Conservation (phyloP, 2,113 vertebrate species). For the Pterophyllum scalare region DNA sequence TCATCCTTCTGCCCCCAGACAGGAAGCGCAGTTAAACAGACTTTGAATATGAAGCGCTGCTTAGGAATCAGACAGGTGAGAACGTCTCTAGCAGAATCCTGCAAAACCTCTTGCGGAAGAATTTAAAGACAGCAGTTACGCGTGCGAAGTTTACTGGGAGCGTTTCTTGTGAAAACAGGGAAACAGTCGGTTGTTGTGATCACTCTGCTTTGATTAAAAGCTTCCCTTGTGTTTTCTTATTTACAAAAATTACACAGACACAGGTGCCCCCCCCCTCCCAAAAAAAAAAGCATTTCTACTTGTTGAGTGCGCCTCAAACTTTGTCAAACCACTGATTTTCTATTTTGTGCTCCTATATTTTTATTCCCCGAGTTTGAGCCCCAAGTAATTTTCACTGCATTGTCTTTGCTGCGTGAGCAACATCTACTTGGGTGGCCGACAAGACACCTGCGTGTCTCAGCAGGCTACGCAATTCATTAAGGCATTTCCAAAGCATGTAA, state of each 20-base stretch:
- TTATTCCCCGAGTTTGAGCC: neutral
- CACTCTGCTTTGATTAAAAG: neutral
- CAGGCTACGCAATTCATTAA: conserved; percentile 60
- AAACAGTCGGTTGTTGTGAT: neutral
- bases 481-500: conserved; percentile 37
- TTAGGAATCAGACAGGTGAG: neutral
- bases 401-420: neutral
- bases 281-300: neutral
- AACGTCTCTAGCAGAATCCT: neutral
- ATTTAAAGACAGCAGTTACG: neutral
- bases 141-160: neutral
- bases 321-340: conserved; percentile 4
- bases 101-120: neutral
- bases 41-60: conserved; percentile 22
- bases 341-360: neutral
- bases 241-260: conserved; percentile 20
- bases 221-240: neutral
- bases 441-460: conserved; percentile 63
- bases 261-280: neutral
- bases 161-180: neutral
- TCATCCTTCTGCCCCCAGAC: conserved; percentile 9
- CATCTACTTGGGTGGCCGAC: conserved; percentile 68
- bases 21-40: conserved; percentile 21
- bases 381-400: conserved; percentile 20
- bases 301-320: neutral